Conservation (phyloP, 2,888 invertebrate genomes). For the Asteroscopus sphinx region DNA sequence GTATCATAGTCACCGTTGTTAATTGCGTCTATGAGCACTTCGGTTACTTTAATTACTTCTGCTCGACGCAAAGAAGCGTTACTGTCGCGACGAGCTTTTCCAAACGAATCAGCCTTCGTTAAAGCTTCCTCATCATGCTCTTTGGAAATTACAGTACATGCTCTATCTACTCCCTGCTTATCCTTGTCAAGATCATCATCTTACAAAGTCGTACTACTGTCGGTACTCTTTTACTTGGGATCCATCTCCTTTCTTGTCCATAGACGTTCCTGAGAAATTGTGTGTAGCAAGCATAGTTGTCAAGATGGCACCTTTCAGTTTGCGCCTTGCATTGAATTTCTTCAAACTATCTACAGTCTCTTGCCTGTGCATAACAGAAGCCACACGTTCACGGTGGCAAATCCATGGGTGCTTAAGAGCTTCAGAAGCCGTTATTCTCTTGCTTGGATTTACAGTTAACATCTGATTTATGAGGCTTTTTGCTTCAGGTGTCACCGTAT, state of each 20-base stretch:
- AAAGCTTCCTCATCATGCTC: conserved; percentile 95
- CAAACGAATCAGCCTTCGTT: conserved; percentile 87
- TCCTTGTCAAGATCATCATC: conserved; percentile 98
- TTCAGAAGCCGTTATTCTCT: conserved; percentile 99
- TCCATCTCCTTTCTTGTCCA: conserved; percentile 99
- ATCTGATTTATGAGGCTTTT: conserved; percentile 99
- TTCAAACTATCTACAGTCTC: conserved; percentile 99
- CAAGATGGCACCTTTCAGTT: conserved; percentile 99
- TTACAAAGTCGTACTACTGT: conserved; percentile 99
- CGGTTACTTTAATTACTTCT: conserved; percentile 99
- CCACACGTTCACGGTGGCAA: conserved; percentile 99
- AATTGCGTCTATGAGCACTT: conserved; percentile 99
- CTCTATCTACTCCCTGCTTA: conserved; percentile 97
- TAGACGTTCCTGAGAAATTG: conserved; percentile 99
- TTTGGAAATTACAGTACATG: conserved; percentile 98
- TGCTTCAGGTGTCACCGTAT: conserved; percentile 99
- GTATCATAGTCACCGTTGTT: conserved; percentile 99
- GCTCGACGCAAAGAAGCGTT: conserved; percentile 95
- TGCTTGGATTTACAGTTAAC: conserved; percentile 99
- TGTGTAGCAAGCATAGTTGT: conserved; percentile 99
- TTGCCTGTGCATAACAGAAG: conserved; percentile 99
- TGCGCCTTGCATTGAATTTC: conserved; percentile 99
- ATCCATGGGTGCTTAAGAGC: conserved; percentile 99
- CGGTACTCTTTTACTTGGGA: conserved; percentile 99
- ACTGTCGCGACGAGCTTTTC: conserved; percentile 86